These are phyloP conservation scores for Onychostoma macrolepis DNA, from an alignment of 2,113 vertebrate species.

Conservation along the genomic window DNA sequence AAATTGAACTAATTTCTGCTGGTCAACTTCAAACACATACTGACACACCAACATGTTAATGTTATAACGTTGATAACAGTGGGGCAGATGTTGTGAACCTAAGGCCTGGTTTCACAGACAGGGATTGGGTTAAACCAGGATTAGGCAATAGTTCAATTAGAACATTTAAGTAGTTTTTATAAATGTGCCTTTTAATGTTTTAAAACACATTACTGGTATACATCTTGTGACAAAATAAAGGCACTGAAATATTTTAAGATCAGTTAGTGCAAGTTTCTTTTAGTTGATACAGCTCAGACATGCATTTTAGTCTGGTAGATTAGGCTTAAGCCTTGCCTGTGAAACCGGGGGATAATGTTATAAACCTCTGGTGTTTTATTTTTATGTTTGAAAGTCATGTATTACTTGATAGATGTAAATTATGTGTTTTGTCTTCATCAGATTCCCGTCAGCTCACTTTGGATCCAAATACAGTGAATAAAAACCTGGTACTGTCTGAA, in stretches of 20 bases:
- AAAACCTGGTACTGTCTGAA: background rate
- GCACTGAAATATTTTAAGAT: no score
- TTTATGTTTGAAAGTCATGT: no score
- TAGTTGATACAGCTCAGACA: no score
- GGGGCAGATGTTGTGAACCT: background rate
- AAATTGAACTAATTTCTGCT: background rate
- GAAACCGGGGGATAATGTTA: background rate
- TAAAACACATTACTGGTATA: no score
- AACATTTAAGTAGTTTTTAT: no score
- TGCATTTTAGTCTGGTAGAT: no score
- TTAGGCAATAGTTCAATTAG: no score
- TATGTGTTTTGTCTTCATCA: background rate
- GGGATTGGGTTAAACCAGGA: no score
- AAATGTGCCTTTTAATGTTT: no score
- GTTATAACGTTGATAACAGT: background rate
- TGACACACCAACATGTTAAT: background rate
- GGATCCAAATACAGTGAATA: constrained; percentile 5
- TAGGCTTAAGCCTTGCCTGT: no score
- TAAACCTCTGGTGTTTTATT: background rate
- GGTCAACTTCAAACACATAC: background rate
- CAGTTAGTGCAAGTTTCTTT: no score
- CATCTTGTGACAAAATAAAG: no score
- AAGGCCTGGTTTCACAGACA: background rate
- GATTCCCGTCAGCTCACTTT: background rate
- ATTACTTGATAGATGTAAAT: background rate